These are phyloP conservation scores for Eumerus sabulonum DNA, from an alignment of 2,888 invertebrate genomes.

Conservation along the genomic window DNA sequence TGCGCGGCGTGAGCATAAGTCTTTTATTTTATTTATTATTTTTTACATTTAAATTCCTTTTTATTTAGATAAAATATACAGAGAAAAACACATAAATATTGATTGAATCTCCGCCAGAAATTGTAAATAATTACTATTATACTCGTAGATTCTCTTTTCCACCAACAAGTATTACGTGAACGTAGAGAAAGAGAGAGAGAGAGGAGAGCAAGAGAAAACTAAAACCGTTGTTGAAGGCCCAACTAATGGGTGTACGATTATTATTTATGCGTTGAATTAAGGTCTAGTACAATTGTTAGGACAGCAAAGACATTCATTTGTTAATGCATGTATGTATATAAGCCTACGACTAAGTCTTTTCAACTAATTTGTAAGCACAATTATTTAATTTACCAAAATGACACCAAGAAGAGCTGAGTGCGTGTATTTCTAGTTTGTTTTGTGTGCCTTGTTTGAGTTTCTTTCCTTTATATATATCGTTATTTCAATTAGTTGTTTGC, in stretches of 20 bases:
- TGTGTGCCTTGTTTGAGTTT: constrained; percentile 18
- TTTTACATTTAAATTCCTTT: too few species aligned
- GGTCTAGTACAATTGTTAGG: constrained; percentile 66
- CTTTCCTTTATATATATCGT: constrained; percentile 13
- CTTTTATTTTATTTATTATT: too few species aligned
- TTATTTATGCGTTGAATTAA: constrained; percentile 62
- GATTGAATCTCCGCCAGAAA: neutral
- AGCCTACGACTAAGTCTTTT: constrained; percentile 28
- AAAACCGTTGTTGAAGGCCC: too few species aligned
- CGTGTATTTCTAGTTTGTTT: constrained; percentile 38
- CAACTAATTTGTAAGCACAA: constrained; percentile 62
- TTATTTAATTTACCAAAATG: constrained; percentile 54
- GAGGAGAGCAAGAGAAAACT: too few species aligned
- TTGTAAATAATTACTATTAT: constrained; percentile 63
- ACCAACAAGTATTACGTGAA: constrained; percentile 26
- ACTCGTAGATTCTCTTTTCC: constrained; percentile 28
- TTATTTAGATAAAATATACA: too few species aligned
- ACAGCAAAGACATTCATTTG: constrained; percentile 66
- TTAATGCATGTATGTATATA: constrained; percentile 34
- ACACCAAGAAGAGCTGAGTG: constrained; percentile 48
- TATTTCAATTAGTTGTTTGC: too few species aligned
- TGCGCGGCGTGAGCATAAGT: too few species aligned
- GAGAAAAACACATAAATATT: too few species aligned
- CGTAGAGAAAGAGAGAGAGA: too few species aligned
- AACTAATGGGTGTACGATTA: too few species aligned